Evolutionary conservation across 2,888 invertebrate genomes (phyloP).

Genomic region (Ormia ochracea): DNA sequence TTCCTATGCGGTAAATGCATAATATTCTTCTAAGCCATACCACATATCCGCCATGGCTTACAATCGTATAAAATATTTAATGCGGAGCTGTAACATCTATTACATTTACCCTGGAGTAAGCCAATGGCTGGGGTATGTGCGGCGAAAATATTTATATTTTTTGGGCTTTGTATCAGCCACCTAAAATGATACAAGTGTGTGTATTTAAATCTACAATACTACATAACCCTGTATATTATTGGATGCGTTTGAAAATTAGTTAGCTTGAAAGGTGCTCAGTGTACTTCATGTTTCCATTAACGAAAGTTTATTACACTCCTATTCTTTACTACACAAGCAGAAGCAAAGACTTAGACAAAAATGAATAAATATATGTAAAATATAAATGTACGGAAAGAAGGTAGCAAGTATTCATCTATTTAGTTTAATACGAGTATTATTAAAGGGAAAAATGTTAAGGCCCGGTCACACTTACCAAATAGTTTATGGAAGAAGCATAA

Average conservation of each 20-base stretch:
- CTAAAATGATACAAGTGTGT: slow-evolving; percentile 3
- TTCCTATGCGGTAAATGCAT: neutral
- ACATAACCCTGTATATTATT: neutral
- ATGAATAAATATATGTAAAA: too few species aligned
- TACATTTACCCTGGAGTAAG: neutral
- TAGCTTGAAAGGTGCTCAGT: neutral
- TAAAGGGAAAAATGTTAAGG: too few species aligned
- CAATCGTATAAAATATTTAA: neutral
- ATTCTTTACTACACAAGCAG: neutral
- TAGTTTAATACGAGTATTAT: too few species aligned
- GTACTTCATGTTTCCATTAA: neutral
- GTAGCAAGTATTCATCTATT: too few species aligned
- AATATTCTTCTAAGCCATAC: neutral
- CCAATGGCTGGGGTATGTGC: neutral
- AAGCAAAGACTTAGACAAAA: neutral
- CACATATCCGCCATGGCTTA: neutral
- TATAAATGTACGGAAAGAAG: neutral
- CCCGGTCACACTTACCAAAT: too few species aligned
- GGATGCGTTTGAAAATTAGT: too few species aligned
- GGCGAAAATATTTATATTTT: neutral
- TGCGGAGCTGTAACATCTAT: neutral
- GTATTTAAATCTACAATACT: slow-evolving; percentile 16
- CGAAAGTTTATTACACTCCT: neutral
- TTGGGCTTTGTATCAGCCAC: slow-evolving; percentile 11
- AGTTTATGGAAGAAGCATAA: too few species aligned